A percentile compares a stretch with the other conserved stretches of the same genome.
These are phyloP conservation scores for Mercenaria mercenaria DNA, from an alignment of 1,140 invertebrate species.

Conservation along the genomic window DNA sequence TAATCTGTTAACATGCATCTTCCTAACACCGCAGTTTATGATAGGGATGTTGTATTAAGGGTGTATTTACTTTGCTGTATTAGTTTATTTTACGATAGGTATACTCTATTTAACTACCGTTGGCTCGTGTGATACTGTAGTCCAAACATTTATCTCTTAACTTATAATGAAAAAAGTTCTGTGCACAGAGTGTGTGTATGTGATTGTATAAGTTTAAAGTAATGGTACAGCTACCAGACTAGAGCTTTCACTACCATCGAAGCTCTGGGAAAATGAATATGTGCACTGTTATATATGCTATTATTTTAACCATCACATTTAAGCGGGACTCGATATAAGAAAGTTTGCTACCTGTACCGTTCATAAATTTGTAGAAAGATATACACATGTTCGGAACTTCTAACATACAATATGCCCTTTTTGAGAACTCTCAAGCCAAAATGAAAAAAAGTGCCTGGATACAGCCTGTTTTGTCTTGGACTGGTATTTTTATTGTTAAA, in stretches of 20 bases:
- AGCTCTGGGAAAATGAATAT: neutral
- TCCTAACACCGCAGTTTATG: neutral
- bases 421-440: neutral
- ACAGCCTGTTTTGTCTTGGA: neutral
- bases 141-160: neutral
- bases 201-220: neutral
- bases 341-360: slow-evolving; percentile 45
- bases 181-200: slow-evolving; percentile 48
- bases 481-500: neutral
- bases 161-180: slow-evolving; percentile 41
- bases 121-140: slow-evolving; percentile 28
- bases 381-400: slow-evolving; percentile 10
- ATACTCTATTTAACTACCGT: neutral
- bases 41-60: slow-evolving; percentile 55
- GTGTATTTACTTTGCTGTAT: slow-evolving; percentile 51
- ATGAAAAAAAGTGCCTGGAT: slow-evolving; percentile 27
- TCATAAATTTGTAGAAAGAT: neutral
- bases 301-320: neutral
- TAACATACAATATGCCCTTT: neutral
- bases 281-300: slow-evolving; percentile 38
- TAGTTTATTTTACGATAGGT: neutral
- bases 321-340: slow-evolving; percentile 45
- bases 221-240: slow-evolving; percentile 45
- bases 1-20: neutral
- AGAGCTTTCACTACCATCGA: neutral